A percentile compares a stretch with the other conserved stretches of the same genome.
Conservation (phyloP, 2,113 vertebrate species). For the Polypterus bichir region DNA sequence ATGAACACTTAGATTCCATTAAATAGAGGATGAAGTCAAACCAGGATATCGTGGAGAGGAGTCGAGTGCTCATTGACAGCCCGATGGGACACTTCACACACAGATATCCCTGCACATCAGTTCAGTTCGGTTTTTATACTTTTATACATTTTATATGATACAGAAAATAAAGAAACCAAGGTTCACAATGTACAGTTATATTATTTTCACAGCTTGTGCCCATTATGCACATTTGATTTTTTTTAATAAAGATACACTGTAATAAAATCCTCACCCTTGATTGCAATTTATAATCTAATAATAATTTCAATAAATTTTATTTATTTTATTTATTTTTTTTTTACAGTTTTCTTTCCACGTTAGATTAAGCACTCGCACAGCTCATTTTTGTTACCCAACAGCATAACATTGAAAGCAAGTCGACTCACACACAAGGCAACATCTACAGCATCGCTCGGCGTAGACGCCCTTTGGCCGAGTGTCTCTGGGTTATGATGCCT, state of each 20-base stretch:
- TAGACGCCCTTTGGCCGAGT: no score
- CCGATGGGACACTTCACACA: constrained; percentile 52
- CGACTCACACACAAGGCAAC: no score
- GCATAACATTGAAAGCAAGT: no score
- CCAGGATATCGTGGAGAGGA: constrained; percentile 55
- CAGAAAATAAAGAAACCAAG: constrained; percentile 47
- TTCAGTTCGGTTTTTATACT: constrained; percentile 52
- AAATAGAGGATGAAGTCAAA: constrained; percentile 59
- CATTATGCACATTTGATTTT: constrained; percentile 62
- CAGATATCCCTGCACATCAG: constrained; percentile 67
- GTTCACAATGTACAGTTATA: constrained; percentile 65
- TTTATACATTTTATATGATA: constrained; percentile 63
- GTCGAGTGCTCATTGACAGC: constrained; percentile 52
- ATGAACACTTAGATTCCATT: constrained; percentile 63
- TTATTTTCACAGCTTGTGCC: constrained; percentile 74
- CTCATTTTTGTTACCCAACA: no score
- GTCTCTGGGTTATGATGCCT: no score
- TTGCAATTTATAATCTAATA: constrained; percentile 49
- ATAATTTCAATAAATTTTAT: constrained; percentile 44
- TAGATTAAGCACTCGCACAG: no score
- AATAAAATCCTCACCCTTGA: constrained; percentile 62
- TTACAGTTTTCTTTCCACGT: constrained; percentile 38
- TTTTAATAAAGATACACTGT: constrained; percentile 68
- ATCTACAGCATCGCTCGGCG: no score
- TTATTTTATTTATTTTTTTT: constrained; percentile 22